Base-by-base conservation (phyloP, 1,140 invertebrate genomes). In the Sitophilus oryzae region DNA sequence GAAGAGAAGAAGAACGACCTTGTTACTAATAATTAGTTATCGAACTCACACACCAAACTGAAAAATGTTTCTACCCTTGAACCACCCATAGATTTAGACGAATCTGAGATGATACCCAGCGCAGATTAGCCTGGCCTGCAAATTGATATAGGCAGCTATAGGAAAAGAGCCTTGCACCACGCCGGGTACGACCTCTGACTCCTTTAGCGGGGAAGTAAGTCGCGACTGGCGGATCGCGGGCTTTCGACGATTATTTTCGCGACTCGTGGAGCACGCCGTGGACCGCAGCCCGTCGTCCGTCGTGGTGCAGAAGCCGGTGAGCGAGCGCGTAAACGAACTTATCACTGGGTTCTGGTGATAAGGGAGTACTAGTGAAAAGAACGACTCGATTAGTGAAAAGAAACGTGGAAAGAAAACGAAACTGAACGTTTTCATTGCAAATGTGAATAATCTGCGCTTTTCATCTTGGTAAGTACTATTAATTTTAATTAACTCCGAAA, bases 131-230 rank as follows among this genome's bases (percentile, higher is more conserved):
- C 40, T 6, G 18, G 11, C n/a, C 40, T 19, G n/a, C 10, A n/a
- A n/a, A n/a, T n/a, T n/a, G n/a, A n/a, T n/a, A n/a, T n/a, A n/a
- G n/a, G n/a, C n/a, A n/a, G n/a, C n/a, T n/a, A n/a, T n/a, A n/a
- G n/a, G n/a, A 20, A 42, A 20, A 19, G 43, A 54, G 44, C 52
- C 52, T 54, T 54, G 52, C 36, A 46, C 41, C 41, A 30, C 25
- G 25, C 11, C 25, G 38, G 22, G 10, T 18, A 15, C 36, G 42
- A 45, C 42, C 52, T 45, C 42, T 47, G 35, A 45, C 42, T 45
- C 37, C 30, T 30, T 11, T 52, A 36, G 52, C 43, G 52, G 43
- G 52, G 52, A 42, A 42, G 19, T 42, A n/a, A n/a, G n/a, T n/a
- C n/a, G n/a, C n/a, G n/a, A n/a, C n/a, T n/a, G n/a, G n/a, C n/a